Conservation (phyloP, 2,797 vertebrate species). For the Chiropotes sagulatus region DNA sequence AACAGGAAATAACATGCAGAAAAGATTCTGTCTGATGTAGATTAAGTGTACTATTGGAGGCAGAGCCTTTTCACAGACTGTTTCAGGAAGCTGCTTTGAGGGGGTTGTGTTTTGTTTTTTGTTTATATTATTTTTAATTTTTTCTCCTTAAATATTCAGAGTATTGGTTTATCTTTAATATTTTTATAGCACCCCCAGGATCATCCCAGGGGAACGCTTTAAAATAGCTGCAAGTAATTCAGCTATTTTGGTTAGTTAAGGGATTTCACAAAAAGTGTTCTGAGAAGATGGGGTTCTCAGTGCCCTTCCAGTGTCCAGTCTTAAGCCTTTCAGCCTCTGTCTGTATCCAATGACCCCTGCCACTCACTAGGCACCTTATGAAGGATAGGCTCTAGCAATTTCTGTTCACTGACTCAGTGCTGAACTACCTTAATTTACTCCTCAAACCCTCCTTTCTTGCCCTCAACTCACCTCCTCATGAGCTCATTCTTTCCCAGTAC, state of each 20-base stretch:
- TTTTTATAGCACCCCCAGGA: neutral
- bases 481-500: neutral
- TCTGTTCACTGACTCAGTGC: neutral
- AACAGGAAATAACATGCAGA: neutral
- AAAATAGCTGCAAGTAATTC: neutral
- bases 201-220: neutral
- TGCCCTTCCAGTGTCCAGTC: neutral
- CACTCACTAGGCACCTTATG: neutral
- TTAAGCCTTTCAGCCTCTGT: neutral
- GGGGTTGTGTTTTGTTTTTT: neutral
- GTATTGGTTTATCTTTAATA: neutral
- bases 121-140: neutral
- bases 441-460: neutral
- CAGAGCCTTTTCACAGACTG: neutral
- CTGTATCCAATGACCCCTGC: neutral
- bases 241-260: neutral
- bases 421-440: neutral
- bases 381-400: neutral
- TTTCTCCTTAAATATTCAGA: neutral
- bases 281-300: neutral
- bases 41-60: neutral
- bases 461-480: neutral
- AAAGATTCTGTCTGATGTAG: neutral
- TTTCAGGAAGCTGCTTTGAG: neutral
- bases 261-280: neutral